Conservation (phyloP, 2,888 invertebrate genomes). For the Zhuqinia jingwanae region DNA sequence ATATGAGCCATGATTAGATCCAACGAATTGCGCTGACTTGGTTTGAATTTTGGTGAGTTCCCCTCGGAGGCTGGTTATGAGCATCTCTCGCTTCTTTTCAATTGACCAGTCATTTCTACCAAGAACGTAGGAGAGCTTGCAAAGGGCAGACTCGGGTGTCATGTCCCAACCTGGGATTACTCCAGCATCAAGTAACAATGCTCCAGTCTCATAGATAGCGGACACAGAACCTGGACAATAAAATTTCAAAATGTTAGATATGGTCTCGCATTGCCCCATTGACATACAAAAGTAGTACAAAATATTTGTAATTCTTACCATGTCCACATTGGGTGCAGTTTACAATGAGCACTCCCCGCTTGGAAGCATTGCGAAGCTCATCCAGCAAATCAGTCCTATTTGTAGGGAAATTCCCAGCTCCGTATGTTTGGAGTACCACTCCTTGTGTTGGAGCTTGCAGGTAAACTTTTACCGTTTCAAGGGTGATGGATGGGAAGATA, state of each 20-base stretch:
- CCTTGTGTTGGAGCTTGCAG: slow-evolving; percentile 89
- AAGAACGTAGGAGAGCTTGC: slow-evolving; percentile 94
- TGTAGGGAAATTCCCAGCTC: slow-evolving; percentile 95
- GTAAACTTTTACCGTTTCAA: slow-evolving; percentile 84
- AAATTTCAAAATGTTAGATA: not conserved
- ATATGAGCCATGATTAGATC: slow-evolving; percentile 55
- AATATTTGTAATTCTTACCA: slow-evolving; percentile 85
- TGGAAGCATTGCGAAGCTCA: slow-evolving; percentile 87
- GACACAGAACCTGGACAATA: slow-evolving; percentile 84
- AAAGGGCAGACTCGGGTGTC: slow-evolving; percentile 96
- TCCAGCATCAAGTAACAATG: slow-evolving; percentile 81
- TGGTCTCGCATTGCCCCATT: not conserved
- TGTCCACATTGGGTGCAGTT: slow-evolving; percentile 95
- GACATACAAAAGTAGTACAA: not conserved
- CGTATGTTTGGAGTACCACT: slow-evolving; percentile 95
- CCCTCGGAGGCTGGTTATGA: slow-evolving; percentile 89
- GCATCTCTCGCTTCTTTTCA: slow-evolving; percentile 88
- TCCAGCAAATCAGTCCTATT: slow-evolving; percentile 90
- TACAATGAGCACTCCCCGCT: slow-evolving; percentile 91
- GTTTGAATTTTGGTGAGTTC: slow-evolving; percentile 85
- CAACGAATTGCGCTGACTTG: slow-evolving; percentile 69
- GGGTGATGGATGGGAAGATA: slow-evolving; percentile 95
- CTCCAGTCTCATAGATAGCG: slow-evolving; percentile 91
- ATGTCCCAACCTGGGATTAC: slow-evolving; percentile 89
- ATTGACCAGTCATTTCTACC: slow-evolving; percentile 87